These are phyloP conservation scores for Oryzias curvinotus DNA, from an alignment of 2,113 vertebrate genomes.

Conservation along the genomic window DNA sequence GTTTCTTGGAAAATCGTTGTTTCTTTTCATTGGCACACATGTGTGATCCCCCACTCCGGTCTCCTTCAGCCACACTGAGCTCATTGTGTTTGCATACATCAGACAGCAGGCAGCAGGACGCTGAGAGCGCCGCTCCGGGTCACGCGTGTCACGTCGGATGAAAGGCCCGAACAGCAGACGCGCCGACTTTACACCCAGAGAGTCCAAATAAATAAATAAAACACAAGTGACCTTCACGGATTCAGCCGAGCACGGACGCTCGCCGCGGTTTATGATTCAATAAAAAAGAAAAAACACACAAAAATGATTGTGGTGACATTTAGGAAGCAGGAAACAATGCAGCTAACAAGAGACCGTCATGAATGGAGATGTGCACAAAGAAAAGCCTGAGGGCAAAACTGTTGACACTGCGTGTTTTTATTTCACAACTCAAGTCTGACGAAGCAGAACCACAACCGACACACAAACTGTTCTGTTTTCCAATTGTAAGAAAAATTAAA, in stretches of 20 bases:
- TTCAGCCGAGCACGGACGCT: constrained; percentile 11
- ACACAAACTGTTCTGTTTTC: too few relatives aligned
- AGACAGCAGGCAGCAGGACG: constrained; percentile 36
- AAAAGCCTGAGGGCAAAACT: too few relatives aligned
- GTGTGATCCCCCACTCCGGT: not conserved
- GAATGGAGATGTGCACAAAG: too few relatives aligned
- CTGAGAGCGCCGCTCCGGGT: constrained; percentile 40
- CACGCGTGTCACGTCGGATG: constrained; percentile 51
- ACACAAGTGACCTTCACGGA: constrained; percentile 54
- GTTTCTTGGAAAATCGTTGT: too few relatives aligned
- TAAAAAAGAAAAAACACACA: constrained; percentile 49
- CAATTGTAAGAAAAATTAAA: too few relatives aligned
- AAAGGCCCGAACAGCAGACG: constrained; percentile 27
- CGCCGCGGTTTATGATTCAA: constrained; percentile 54
- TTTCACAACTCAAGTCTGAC: too few relatives aligned
- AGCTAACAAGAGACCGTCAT: constrained; percentile 20
- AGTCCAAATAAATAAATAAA: constrained; percentile 35
- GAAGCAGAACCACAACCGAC: too few relatives aligned
- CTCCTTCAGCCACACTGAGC: not conserved
- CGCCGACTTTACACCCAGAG: constrained; percentile 26
- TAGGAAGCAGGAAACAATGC: constrained; percentile 33
- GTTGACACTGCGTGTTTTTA: too few relatives aligned
- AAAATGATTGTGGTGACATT: constrained; percentile 48
- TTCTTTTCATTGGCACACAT: too few relatives aligned
- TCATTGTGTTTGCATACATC: constrained; percentile 13